Evolutionary conservation across 1,140 invertebrate species (phyloP).

Genomic region (Sminthurinus signatus): DNA sequence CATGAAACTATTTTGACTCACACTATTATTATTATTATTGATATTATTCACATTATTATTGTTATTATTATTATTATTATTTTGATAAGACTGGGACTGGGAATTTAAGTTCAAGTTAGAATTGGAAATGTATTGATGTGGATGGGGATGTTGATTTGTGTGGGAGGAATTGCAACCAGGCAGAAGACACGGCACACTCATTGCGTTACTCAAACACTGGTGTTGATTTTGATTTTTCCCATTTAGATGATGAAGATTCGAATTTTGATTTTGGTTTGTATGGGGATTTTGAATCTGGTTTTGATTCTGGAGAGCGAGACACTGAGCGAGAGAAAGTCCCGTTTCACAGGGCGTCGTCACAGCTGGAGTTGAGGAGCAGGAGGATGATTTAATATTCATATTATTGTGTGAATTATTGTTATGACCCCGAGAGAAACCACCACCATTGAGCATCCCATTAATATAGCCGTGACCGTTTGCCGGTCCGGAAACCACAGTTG

Average conservation of each 20-base stretch:
- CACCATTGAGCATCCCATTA: neutral
- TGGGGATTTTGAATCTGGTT: neutral
- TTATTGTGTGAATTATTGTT: no score
- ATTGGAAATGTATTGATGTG: constrained; percentile 10
- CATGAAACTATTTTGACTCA: constrained; percentile 9
- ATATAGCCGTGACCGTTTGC: no score
- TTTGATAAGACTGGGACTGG: constrained; percentile 3
- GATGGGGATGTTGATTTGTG: neutral
- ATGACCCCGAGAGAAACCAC: neutral
- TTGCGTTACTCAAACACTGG: neutral
- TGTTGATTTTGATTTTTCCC: neutral
- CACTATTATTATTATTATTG: no score
- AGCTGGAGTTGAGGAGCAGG: constrained; percentile 10
- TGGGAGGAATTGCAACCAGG: constrained; percentile 7
- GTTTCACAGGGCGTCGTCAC: neutral
- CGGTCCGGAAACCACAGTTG: no score
- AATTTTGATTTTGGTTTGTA: neutral
- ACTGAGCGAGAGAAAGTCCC: no score
- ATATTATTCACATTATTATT: no score
- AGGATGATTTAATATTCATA: constrained; percentile 5
- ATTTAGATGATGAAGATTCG: no score
- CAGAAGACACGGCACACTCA: constrained; percentile 11
- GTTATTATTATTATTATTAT: no score
- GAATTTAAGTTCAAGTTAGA: constrained; percentile 3
- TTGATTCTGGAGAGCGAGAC: neutral